A percentile compares a stretch with the other conserved stretches of the same genome.
Conservation (phyloP, 2,888 invertebrate species). For the Deilephila elpenor region DNA sequence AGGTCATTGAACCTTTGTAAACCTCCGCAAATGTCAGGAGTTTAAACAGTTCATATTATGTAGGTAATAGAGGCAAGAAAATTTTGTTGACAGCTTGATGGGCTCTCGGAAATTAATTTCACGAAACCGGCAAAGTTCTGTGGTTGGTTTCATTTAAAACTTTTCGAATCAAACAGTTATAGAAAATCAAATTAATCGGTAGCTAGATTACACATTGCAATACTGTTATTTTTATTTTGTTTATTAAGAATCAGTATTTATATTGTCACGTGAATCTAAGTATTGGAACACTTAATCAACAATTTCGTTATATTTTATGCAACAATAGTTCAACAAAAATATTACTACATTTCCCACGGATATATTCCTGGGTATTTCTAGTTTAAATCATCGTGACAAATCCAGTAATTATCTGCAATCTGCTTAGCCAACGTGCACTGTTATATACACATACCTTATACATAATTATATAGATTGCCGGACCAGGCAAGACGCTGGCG, state of each 20-base stretch:
- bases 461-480: not conserved
- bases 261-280: not conserved
- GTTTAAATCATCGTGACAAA: no score
- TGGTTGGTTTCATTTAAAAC: conserved; percentile 12
- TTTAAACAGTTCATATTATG: not conserved
- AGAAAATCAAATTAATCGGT: conserved; percentile 13
- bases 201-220: not conserved
- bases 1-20: conserved; percentile 55
- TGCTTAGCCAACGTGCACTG: no score
- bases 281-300: no score
- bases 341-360: no score
- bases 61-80: conserved; percentile 36
- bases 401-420: no score
- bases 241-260: not conserved
- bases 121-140: not conserved
- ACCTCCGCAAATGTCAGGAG: not conserved
- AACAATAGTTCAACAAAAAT: no score
- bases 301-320: no score
- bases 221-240: not conserved
- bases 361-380: no score
- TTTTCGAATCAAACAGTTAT: conserved; percentile 21
- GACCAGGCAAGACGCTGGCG: not conserved
- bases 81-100: conserved; percentile 47
- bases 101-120: conserved; percentile 44
- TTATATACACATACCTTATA: no score